Percentiles rank a stretch among this genome's conserved stretches.
phyloP scores from a whole-genome alignment of 2,113 vertebrate species.

The Aramus guarauna region DNA sequence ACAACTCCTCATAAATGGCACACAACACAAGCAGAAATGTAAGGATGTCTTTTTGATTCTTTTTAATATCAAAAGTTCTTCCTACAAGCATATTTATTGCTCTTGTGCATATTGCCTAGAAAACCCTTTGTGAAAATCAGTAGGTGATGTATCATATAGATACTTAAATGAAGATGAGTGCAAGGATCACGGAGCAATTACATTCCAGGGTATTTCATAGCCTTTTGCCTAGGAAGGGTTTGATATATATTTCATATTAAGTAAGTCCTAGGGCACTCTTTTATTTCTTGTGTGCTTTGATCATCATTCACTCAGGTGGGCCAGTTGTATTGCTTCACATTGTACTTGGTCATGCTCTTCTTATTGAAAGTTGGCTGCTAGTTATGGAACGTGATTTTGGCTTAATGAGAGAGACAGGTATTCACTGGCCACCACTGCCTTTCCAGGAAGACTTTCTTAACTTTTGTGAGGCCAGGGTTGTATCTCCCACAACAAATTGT shows the following conservation, averaged over 20 bases:
- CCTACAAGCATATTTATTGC: neutral
- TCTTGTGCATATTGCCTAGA: neutral
- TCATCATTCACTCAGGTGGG: neutral
- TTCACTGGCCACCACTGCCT: neutral
- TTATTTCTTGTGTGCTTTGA: neutral
- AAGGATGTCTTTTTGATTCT: neutral
- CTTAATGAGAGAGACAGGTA: neutral
- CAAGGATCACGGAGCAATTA: neutral
- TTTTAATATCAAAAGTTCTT: neutral
- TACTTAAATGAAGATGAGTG: neutral
- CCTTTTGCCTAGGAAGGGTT: neutral
- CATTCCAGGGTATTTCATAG: neutral
- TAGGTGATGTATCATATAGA: neutral
- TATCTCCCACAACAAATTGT: neutral
- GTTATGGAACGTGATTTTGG: neutral
- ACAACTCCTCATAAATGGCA: neutral
- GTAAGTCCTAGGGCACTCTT: neutral
- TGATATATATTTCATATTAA: fast-evolving
- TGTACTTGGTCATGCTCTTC: neutral
- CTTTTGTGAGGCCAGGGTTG: neutral
- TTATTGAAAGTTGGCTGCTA: neutral
- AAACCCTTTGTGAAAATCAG: neutral
- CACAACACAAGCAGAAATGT: neutral
- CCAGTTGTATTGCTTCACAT: fast-evolving
- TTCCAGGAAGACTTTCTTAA: neutral